These are phyloP conservation scores for Palaemon carinicauda DNA, from an alignment of 1,140 invertebrate genomes.

Conservation along the genomic window DNA sequence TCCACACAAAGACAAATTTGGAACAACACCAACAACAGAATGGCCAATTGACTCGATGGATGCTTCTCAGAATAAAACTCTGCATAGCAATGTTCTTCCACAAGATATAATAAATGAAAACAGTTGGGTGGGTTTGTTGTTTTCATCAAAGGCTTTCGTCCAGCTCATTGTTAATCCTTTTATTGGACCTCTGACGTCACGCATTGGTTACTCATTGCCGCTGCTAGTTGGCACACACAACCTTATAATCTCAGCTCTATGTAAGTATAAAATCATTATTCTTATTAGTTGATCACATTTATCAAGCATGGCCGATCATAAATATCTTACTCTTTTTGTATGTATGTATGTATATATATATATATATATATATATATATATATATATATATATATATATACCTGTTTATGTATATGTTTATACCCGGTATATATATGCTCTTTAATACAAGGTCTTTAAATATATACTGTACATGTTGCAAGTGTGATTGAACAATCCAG, in stretches of 20 bases:
- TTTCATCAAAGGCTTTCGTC: slow-evolving; percentile 87
- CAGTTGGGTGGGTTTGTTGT: slow-evolving; percentile 79
- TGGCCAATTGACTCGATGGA: not conserved
- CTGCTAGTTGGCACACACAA: slow-evolving; percentile 83
- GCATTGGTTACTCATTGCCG: slow-evolving; percentile 80
- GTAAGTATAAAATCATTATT: slow-evolving; percentile 70
- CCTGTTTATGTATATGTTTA: too few species aligned
- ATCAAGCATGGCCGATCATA: too few species aligned
- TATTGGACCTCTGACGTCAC: slow-evolving; percentile 76
- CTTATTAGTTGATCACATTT: too few species aligned
- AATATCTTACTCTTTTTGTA: too few species aligned
- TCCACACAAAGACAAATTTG: not conserved
- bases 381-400: not conserved
- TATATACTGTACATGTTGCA: too few species aligned
- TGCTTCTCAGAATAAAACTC: too few species aligned
- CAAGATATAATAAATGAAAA: slow-evolving; percentile 70
- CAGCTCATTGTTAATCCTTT: slow-evolving; percentile 86
- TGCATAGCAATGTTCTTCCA: not conserved
- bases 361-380: not conserved
- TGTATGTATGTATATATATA: not conserved
- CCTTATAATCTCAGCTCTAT: slow-evolving; percentile 80
- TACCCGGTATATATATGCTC: too few species aligned
- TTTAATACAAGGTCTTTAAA: too few species aligned
- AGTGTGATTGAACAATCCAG: too few species aligned
- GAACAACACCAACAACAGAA: not conserved